phyloP scores from a whole-genome alignment of 2,113 vertebrate species.

The Copsychus sechellarum region DNA sequence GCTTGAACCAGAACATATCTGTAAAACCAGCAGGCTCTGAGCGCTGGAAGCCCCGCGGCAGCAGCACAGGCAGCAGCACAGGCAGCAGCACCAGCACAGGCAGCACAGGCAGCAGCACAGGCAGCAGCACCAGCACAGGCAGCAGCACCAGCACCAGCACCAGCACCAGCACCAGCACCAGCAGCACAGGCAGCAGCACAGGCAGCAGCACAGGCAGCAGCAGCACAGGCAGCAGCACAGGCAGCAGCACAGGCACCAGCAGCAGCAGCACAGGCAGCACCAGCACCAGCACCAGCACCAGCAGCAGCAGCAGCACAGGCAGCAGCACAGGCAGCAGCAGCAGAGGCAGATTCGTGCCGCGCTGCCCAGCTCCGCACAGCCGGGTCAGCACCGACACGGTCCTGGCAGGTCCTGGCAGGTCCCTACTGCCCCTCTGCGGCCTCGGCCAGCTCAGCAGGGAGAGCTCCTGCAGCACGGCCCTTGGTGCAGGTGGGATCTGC shows the following conservation, averaged over 20 bases:
- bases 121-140: too few relatives aligned
- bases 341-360: too few relatives aligned
- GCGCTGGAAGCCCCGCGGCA: accelerated
- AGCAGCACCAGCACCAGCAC: too few relatives aligned
- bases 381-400: accelerated
- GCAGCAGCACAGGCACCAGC: too few relatives aligned
- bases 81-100: too few relatives aligned
- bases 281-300: too few relatives aligned
- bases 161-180: too few relatives aligned
- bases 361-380: not conserved
- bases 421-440: not conserved
- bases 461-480: accelerated
- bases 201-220: too few relatives aligned
- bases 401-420: not conserved
- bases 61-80: not conserved
- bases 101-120: not conserved
- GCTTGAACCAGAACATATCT: accelerated
- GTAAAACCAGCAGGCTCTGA: not conserved
- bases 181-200: too few relatives aligned
- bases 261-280: too few relatives aligned
- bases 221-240: too few relatives aligned
- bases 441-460: accelerated
- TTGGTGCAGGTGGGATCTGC: accelerated
- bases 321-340: not conserved
- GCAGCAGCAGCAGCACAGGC: too few relatives aligned